Conservation (phyloP, 2,113 vertebrate genomes). For the Oryzias javanicus region DNA sequence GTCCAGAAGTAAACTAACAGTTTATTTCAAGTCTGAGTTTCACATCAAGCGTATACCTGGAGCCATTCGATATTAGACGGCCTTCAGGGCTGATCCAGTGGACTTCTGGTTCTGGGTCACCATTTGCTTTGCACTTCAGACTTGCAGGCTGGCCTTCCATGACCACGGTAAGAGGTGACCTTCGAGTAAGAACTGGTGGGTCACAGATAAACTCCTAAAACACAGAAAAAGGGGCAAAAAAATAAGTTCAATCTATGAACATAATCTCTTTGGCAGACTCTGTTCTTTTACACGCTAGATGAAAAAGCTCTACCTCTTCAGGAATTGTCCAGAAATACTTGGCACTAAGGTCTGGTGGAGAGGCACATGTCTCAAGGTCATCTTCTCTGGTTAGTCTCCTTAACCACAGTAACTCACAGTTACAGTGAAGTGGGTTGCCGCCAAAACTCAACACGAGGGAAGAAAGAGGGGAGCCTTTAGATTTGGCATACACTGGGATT, state of each 20-base stretch:
- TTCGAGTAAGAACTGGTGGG: conserved; percentile 89
- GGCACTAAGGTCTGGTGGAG: conserved; percentile 84
- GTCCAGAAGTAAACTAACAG: not conserved
- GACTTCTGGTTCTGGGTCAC: conserved; percentile 90
- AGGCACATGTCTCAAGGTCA: conserved; percentile 91
- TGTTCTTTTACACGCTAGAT: not conserved
- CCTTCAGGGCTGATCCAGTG: conserved; percentile 93
- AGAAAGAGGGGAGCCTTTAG: conserved; percentile 81
- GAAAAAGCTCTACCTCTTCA: conserved; percentile 76
- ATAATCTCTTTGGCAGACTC: not conserved
- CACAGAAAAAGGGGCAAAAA: not conserved
- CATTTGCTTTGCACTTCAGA: conserved; percentile 91
- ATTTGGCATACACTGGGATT: conserved; percentile 88
- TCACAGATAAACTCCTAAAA: conserved; percentile 89
- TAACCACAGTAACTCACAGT: conserved; percentile 94
- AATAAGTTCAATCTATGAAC: too few relatives aligned
- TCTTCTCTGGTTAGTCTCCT: conserved; percentile 89
- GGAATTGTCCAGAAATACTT: conserved; percentile 96
- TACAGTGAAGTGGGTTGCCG: conserved; percentile 92
- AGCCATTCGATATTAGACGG: conserved; percentile 86
- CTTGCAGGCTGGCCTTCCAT: conserved; percentile 82
- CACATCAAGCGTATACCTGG: conserved; percentile 47
- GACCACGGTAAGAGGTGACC: conserved; percentile 73
- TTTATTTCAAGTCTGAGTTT: not conserved
- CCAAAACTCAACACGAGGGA: conserved; percentile 91